Evolutionary conservation across 2,888 invertebrate genomes (phyloP).

Genomic region (Acanthosepion pharaonis): DNA sequence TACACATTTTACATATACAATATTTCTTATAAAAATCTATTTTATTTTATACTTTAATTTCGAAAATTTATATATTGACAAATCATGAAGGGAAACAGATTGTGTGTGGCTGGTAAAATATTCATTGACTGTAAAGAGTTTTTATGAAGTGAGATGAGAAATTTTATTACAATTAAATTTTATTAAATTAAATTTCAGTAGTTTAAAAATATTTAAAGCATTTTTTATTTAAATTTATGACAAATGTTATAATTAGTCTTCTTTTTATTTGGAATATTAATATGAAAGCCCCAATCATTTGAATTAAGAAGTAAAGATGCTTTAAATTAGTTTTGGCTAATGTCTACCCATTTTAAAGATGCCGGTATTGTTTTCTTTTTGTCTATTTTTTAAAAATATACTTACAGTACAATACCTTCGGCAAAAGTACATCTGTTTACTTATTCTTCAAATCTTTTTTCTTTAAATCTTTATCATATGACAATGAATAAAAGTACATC

Average conservation of each 20-base stretch:
- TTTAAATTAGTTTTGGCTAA: too few relatives aligned
- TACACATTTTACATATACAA: too few relatives aligned
- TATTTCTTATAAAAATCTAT: neutral
- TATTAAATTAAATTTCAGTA: neutral
- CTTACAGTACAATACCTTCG: too few relatives aligned
- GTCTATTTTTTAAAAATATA: too few relatives aligned
- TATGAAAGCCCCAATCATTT: too few relatives aligned
- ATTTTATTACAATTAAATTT: neutral
- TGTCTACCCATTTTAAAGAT: too few relatives aligned
- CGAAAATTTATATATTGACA: neutral
- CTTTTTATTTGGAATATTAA: neutral
- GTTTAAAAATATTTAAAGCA: neutral
- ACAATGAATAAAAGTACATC: neutral
- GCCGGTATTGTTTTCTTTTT: too few relatives aligned
- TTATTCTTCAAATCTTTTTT: too few relatives aligned
- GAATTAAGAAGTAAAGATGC: too few relatives aligned
- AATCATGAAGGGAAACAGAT: too few relatives aligned
- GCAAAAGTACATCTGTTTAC: too few relatives aligned
- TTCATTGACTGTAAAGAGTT: neutral
- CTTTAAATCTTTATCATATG: neutral
- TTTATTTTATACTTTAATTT: neutral
- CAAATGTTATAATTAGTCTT: neutral
- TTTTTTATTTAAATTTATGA: neutral
- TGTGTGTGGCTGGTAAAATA: neutral
- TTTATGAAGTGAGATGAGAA: neutral